Evolutionary conservation across 1,140 invertebrate species (phyloP), one percentile per base, ranked within the genome.

Genomic region (Muscidifurax raptorellus): DNA sequence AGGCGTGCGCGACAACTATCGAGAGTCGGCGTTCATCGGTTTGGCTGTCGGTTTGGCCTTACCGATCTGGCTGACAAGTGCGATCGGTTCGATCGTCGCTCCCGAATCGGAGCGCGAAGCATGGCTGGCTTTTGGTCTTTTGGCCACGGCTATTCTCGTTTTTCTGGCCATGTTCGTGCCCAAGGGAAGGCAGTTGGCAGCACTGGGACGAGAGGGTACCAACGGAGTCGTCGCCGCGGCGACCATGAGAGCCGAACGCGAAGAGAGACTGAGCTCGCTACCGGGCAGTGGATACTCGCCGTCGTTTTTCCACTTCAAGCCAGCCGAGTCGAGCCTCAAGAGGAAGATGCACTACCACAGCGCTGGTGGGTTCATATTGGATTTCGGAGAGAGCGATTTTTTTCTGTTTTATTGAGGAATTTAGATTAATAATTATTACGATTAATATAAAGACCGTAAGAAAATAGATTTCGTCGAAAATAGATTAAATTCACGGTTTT

Each of bases 121-220:
- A 1, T 98, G 97, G 92, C 94, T 98, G 0, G 97, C 97, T 0
- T 98, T 97, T 88, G 98, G 98, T 0, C 93, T 98, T 25, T 94
- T 98, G 15, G 94, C 96, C 40, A 98, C 97, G 9, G 96, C 97
- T 36, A 95, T 96, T 1, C 95, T 98, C 13, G 95, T 98, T 15
- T 98, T 99, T 90, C 94, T 98, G 72, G 95, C 98, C 15, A 98
- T 99, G 97, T 99, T 99, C 92, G 96, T 98, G 91, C 97, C 98
- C 2, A 98, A 98, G 93, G 97, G 97, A 66, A 94, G 98, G n/a
- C 97, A 98, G 87, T 91, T 98, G 89, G 97, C 97, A 0, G 97
- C 97, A 12, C 95, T 98, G 93, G 97, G 97, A 22, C 96, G 96
- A 85, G 96, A 96, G 88, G 89, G 84, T 85, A 13, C 90, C 27